A percentile compares a stretch with the other conserved stretches of the same genome.
Conservation (phyloP, 1,140 invertebrate species). For the Temnothorax longispinosus region DNA sequence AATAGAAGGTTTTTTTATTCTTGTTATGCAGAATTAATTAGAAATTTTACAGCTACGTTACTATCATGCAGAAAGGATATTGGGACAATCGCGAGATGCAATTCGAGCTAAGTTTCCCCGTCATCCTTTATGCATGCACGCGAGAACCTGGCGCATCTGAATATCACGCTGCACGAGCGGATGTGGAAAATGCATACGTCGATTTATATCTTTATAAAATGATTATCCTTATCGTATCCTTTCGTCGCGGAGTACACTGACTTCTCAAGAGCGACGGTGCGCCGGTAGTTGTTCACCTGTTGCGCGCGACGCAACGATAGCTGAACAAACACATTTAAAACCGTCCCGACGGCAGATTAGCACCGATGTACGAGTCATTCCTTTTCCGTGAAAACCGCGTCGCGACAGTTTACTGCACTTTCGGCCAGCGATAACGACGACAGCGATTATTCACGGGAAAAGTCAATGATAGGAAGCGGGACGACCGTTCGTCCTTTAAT, state of each 20-base stretch:
- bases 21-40: neutral
- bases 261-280: constrained; percentile 11
- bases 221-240: constrained; percentile 49
- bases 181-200: neutral
- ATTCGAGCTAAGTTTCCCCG: neutral
- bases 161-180: neutral
- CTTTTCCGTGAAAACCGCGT: constrained; percentile 47
- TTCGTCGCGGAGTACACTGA: constrained; percentile 13
- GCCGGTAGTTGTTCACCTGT: constrained; percentile 42
- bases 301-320: constrained; percentile 13
- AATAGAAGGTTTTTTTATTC: neutral
- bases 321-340: constrained; percentile 45
- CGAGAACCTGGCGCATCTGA: neutral
- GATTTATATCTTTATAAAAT: constrained; percentile 39
- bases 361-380: constrained; percentile 44
- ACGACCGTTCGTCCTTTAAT: neutral
- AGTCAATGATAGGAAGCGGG: neutral
- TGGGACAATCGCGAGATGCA: neutral
- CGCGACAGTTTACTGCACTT: constrained; percentile 48
- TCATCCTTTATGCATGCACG: neutral
- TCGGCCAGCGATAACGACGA: constrained; percentile 54
- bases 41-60: neutral
- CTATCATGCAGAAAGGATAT: neutral
- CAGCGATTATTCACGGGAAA: constrained; percentile 26
- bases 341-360: constrained; percentile 58